Percentiles rank a stretch among this genome's conserved stretches.
These are phyloP conservation scores for Heteromormyrus szaboi DNA, from an alignment of 2,797 vertebrate genomes.

Conservation along the genomic window DNA sequence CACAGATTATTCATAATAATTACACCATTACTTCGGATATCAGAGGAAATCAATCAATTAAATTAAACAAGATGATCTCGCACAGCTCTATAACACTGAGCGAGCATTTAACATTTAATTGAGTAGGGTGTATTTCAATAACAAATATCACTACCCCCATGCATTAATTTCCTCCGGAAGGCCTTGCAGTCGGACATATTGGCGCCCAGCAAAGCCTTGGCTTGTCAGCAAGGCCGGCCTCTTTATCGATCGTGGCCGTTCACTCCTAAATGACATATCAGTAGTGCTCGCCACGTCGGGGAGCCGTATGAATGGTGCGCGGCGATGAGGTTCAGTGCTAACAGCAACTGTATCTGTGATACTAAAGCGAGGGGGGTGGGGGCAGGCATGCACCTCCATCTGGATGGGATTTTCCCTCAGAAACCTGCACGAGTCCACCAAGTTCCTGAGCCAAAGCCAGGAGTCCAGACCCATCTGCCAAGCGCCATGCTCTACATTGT, in stretches of 20 bases:
- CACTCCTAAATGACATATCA: neutral
- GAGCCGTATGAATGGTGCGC: neutral
- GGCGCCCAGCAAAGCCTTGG: neutral
- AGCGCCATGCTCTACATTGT: neutral
- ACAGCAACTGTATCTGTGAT: neutral
- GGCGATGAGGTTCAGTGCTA: neutral
- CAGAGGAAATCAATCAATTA: slow-evolving; percentile 11
- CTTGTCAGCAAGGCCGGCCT: neutral
- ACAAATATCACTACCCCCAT: neutral
- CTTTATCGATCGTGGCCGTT: neutral
- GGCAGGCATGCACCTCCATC: neutral
- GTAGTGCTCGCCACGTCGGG: neutral
- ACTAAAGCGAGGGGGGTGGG: neutral
- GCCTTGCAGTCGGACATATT: neutral
- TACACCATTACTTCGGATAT: slow-evolving; percentile 14
- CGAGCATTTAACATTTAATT: neutral
- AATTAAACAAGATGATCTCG: slow-evolving; percentile 21
- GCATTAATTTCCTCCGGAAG: neutral
- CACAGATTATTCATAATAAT: slow-evolving; percentile 19
- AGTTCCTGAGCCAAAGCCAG: neutral
- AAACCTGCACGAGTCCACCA: neutral
- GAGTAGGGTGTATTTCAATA: neutral
- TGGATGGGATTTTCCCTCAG: slow-evolving; percentile 3
- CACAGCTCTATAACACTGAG: neutral
- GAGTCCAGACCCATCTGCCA: neutral